Conservation (phyloP, 2,888 invertebrate species). For the Rotaria sp. region DNA sequence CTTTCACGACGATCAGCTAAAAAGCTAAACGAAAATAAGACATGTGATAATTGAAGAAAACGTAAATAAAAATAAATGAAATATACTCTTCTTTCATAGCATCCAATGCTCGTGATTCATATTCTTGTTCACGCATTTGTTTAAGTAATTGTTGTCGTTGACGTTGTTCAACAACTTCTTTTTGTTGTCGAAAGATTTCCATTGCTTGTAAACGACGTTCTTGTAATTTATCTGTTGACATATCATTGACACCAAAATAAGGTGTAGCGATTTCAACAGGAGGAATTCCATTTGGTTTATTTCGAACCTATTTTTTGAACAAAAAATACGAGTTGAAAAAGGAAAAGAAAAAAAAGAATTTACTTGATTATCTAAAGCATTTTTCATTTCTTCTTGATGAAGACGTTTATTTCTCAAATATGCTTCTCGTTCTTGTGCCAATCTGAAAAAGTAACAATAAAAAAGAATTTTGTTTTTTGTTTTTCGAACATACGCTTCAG, state of each 20-base stretch:
- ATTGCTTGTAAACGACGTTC: constrained; percentile 49
- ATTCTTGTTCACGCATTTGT: constrained; percentile 50
- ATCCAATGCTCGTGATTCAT: constrained; percentile 50
- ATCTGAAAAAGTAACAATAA: constrained; percentile 44
- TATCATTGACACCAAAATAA: constrained; percentile 54
- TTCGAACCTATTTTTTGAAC: constrained; percentile 46
- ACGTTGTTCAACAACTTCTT: constrained; percentile 50
- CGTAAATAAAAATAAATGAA: background rate
- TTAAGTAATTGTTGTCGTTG: constrained; percentile 52
- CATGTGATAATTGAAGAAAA: background rate
- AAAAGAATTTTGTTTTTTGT: background rate
- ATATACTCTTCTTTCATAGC: constrained; percentile 50
- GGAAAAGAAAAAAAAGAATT: background rate
- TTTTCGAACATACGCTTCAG: constrained; percentile 51
- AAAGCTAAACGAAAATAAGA: background rate
- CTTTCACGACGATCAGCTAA: constrained; percentile 33
- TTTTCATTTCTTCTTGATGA: constrained; percentile 51
- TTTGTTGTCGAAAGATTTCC: constrained; percentile 51
- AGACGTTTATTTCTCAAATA: constrained; percentile 49
- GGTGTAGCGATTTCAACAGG: constrained; percentile 49
- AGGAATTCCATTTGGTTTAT: constrained; percentile 51
- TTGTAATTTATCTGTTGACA: constrained; percentile 52
- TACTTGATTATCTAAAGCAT: constrained; percentile 51
- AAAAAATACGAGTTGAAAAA: background rate
- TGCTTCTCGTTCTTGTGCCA: constrained; percentile 53